Conservation (phyloP, 2,797 vertebrate species). For the Aeoliscus strigatus region DNA sequence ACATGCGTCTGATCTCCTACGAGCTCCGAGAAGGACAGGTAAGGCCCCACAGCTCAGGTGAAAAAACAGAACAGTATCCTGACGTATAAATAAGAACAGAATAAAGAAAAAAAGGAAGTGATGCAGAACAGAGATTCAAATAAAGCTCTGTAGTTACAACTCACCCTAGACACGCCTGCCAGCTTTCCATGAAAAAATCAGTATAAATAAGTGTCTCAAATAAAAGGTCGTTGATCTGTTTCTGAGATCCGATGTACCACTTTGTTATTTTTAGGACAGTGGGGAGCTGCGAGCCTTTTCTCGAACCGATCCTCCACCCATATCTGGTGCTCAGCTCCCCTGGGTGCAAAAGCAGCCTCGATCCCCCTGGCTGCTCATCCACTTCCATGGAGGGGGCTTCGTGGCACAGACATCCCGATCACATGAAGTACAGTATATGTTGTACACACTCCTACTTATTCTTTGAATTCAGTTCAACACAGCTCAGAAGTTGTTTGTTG, state of each 20-base stretch:
- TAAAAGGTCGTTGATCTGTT: neutral
- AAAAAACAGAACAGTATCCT: too few species aligned
- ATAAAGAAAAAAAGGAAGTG: too few species aligned
- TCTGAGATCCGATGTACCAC: neutral
- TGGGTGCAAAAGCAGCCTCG: slow-evolving; percentile 64
- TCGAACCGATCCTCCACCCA: slow-evolving; percentile 59
- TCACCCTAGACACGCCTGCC: too few species aligned
- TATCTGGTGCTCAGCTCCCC: slow-evolving; percentile 65
- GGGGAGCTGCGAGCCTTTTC: slow-evolving; percentile 72
- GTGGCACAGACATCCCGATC: slow-evolving; percentile 79
- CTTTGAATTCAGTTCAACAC: too few species aligned
- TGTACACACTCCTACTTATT: too few species aligned
- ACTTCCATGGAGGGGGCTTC: slow-evolving; percentile 79
- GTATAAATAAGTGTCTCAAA: too few species aligned
- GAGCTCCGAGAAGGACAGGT: slow-evolving; percentile 76
- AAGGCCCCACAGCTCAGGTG: neutral
- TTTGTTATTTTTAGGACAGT: slow-evolving; percentile 73
- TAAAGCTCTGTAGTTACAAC: too few species aligned
- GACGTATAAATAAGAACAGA: too few species aligned
- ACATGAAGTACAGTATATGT: slow-evolving; percentile 66
- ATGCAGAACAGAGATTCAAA: too few species aligned
- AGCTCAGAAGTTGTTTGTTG: too few species aligned
- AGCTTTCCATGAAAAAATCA: too few species aligned
- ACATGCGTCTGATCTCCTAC: slow-evolving; percentile 72
- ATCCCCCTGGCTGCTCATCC: slow-evolving; percentile 73